Evolutionary conservation across 2,888 invertebrate genomes (phyloP).

Genomic region (Eugnorisma glareosa): DNA sequence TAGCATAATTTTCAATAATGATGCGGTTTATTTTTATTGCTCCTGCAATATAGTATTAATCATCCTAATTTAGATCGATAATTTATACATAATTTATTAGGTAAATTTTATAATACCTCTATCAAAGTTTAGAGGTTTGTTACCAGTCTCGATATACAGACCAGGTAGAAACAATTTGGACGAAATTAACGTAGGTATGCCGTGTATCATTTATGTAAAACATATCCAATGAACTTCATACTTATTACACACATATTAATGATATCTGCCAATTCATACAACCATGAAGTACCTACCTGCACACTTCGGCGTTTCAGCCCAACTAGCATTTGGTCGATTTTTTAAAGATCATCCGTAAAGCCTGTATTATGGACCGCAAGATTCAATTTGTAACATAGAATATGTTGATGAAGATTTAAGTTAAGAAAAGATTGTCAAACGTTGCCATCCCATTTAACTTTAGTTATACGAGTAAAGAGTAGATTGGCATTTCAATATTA

Average conservation of each 20-base stretch:
- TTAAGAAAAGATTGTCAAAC: not conserved
- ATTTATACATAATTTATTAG: no score
- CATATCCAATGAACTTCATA: not conserved
- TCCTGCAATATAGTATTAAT: not conserved
- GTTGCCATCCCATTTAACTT: not conserved
- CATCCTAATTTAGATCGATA: no score
- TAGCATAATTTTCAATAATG: not conserved
- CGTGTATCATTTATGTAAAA: not conserved
- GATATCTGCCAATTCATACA: no score
- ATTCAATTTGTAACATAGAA: not conserved
- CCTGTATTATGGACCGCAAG: not conserved
- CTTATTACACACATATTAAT: no score
- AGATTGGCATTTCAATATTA: not conserved
- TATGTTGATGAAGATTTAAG: not conserved
- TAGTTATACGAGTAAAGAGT: not conserved
- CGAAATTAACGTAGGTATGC: not conserved
- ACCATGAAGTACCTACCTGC: no score
- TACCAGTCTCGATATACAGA: no score
- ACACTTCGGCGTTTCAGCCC: no score
- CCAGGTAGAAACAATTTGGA: not conserved
- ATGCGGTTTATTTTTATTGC: not conserved
- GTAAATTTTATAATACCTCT: no score
- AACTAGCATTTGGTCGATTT: no score
- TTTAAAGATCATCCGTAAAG: not conserved
- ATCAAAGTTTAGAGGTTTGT: not conserved